Evolutionary conservation across 2,888 invertebrate genomes (phyloP).

Genomic region (Leptothorax acervorum): DNA sequence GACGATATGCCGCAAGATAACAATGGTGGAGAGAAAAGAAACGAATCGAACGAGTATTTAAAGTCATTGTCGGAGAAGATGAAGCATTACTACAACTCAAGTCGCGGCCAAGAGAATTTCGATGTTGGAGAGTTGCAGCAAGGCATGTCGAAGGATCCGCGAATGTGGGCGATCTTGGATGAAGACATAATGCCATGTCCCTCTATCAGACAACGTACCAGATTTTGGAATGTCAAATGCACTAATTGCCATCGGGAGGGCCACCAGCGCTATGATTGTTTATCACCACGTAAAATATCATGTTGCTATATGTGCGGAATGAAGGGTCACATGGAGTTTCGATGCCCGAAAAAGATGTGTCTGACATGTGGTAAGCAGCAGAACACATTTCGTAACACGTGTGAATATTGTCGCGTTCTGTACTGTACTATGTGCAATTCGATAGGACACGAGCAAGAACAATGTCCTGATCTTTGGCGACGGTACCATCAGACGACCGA

Average conservation of each 20-base stretch:
- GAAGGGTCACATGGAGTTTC: constrained; percentile 88
- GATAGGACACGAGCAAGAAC: constrained; percentile 88
- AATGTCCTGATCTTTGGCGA: constrained; percentile 92
- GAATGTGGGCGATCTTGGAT: constrained; percentile 80
- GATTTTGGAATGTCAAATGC: constrained; percentile 84
- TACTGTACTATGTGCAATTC: constrained; percentile 89
- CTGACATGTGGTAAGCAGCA: constrained; percentile 89
- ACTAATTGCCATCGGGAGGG: constrained; percentile 89
- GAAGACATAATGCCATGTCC: constrained; percentile 74
- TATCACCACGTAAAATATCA: constrained; percentile 85
- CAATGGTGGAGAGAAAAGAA: background rate
- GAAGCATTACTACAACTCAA: constrained; percentile 88
- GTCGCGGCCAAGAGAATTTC: constrained; percentile 89
- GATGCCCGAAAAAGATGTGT: constrained; percentile 91
- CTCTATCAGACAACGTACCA: constrained; percentile 40
- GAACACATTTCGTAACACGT: constrained; percentile 84
- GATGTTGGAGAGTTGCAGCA: constrained; percentile 87
- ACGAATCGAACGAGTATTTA: constrained; percentile 70
- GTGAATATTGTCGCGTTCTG: constrained; percentile 86
- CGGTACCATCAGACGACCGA: constrained; percentile 90
- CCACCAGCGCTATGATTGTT: constrained; percentile 88
- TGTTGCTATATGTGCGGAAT: constrained; percentile 90
- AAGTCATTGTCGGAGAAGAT: constrained; percentile 85
- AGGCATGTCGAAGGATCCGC: constrained; percentile 87
- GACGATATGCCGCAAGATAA: background rate